Evolutionary conservation across 2,113 vertebrate genomes (phyloP), one percentile per base, ranked within the genome.

Genomic region (Gambusia affinis): DNA sequence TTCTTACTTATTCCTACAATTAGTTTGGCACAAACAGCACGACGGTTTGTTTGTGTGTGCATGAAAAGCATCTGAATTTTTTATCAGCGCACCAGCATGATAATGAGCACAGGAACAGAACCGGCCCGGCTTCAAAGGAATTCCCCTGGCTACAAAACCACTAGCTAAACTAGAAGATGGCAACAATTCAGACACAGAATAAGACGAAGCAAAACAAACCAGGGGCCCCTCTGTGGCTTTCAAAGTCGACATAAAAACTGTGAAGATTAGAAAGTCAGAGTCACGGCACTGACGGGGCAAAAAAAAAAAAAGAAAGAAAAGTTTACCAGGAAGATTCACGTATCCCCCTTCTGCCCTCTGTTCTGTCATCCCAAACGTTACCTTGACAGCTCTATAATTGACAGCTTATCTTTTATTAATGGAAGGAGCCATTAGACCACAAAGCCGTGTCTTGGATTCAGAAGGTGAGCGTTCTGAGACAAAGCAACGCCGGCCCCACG

Each of bases 361-460:
- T n/a, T 35, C 72, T 0, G 10, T 70, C 57, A 7, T 64, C 85
- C 78, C 78, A 3, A 54, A 75, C 51, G 39, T 47, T 67, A 39
- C 68, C 69, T 44, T 77, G 85, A 90, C 91, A 66, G 80, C 82
- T 90, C 88, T 78, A 82, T 91, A 92, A 91, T 88, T 89, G 89
- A 86, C 90, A 87, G 73, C 90, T 88, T 83, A 91, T 91, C 84
- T 90, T 91, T 91, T 91, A 92, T 91, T 93, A 90, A 93, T 93
- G 80, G 63, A 72, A 42, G 37, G 63, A 84, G 66, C 90, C 89
- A 90, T 91, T 83, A 89, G 80, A 76, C 33, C 70, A 64, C 31
- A 0, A 61, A 80, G 67, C 63, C 24, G 1, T 19, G 78, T 85
- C 63, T 79, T 83, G 74, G 65, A 63, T 69, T 67, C 19, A 10